Conservation (phyloP, 2,888 invertebrate genomes). For the Drosophila infuscata region DNA sequence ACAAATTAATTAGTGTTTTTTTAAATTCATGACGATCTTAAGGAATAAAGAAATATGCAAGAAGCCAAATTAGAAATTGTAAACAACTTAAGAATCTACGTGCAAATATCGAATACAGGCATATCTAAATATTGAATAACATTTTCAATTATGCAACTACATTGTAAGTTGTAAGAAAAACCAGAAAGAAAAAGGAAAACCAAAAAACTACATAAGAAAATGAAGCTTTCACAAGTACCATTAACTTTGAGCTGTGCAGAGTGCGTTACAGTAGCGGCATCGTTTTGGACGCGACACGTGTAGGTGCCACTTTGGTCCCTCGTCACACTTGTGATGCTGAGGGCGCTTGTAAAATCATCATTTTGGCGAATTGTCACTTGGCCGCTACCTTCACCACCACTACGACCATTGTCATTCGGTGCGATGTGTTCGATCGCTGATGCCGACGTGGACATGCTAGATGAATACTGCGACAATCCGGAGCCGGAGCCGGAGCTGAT, state of each 20-base stretch:
- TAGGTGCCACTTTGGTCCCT: slow-evolving; percentile 87
- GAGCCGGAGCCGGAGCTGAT: slow-evolving; percentile 36
- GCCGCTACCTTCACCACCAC: slow-evolving; percentile 84
- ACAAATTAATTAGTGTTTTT: not conserved
- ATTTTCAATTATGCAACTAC: not conserved
- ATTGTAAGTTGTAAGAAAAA: not conserved
- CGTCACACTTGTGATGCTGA: slow-evolving; percentile 87
- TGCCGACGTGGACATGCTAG: slow-evolving; percentile 39
- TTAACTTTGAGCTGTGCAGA: slow-evolving; percentile 87
- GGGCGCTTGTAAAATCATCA: slow-evolving; percentile 87
- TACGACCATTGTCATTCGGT: slow-evolving; percentile 82
- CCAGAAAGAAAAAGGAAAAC: not conserved
- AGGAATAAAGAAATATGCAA: no score
- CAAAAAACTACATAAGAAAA: slow-evolving; percentile 11
- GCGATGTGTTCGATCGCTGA: slow-evolving; percentile 41
- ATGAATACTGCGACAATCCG: slow-evolving; percentile 47
- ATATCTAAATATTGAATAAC: not conserved
- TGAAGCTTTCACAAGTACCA: slow-evolving; percentile 84
- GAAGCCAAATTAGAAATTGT: not conserved
- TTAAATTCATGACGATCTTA: not conserved
- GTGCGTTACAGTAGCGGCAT: slow-evolving; percentile 87
- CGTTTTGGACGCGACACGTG: slow-evolving; percentile 87
- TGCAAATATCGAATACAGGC: not conserved
- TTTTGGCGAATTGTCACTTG: slow-evolving; percentile 87
- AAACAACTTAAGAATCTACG: not conserved